Conservation (phyloP, 1,140 invertebrate genomes). For the Trypoxylus dichotomus region DNA sequence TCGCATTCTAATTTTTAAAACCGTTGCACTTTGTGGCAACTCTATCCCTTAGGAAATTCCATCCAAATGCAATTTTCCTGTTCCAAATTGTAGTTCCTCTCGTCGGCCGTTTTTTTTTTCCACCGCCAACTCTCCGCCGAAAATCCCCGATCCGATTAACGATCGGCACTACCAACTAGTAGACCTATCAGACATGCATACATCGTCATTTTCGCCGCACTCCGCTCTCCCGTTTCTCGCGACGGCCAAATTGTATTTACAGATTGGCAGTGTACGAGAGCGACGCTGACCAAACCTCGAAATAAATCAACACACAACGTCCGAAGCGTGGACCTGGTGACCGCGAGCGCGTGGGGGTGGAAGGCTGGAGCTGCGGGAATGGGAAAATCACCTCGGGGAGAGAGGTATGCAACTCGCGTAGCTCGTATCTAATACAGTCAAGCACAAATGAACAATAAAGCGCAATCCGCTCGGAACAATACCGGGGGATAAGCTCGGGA, state of each 20-base stretch:
- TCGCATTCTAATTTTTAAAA: no score
- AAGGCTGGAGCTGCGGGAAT: not conserved
- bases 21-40: no score
- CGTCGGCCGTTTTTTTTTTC: not conserved
- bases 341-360: not conserved
- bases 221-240: not conserved
- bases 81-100: not conserved
- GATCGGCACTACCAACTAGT: not conserved
- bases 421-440: conserved; percentile 40
- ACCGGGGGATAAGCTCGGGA: conserved; percentile 31
- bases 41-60: no score
- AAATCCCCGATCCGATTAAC: not conserved
- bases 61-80: not conserved
- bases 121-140: not conserved
- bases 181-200: not conserved
- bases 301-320: not conserved
- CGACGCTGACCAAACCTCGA: not conserved
- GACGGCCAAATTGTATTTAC: not conserved
- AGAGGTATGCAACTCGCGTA: conserved; percentile 31
- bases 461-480: conserved; percentile 37
- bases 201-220: not conserved
- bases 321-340: not conserved
- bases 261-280: not conserved
- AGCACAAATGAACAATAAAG: conserved; percentile 43
- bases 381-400: not conserved